Conservation (phyloP, 2,888 invertebrate species). For the Ophion costatus region DNA sequence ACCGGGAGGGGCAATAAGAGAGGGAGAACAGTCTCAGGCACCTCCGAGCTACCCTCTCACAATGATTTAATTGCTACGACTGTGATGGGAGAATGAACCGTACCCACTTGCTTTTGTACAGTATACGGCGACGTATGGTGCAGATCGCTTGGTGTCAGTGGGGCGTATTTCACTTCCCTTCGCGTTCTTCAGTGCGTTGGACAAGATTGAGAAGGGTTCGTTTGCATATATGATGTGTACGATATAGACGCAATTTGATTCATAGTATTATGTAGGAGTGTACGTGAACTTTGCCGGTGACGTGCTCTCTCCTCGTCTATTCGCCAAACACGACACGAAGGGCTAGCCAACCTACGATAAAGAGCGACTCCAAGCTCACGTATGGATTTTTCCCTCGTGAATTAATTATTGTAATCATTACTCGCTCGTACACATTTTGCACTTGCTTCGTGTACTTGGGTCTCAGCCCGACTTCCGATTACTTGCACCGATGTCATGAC, state of each 20-base stretch:
- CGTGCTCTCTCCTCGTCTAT: constrained; percentile 10
- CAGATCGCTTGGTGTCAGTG: not conserved
- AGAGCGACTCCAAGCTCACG: constrained; percentile 45
- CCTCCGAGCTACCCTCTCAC: constrained; percentile 44
- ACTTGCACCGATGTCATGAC: constrained; percentile 43
- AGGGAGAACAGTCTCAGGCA: constrained; percentile 40
- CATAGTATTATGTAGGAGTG: constrained; percentile 19
- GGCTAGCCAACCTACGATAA: constrained; percentile 8
- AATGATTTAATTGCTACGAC: constrained; percentile 64
- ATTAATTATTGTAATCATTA: constrained; percentile 69
- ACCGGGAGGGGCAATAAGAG: constrained; percentile 1
- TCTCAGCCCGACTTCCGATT: constrained; percentile 25
- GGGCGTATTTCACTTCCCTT: constrained; percentile 17
- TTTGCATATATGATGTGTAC: not conserved
- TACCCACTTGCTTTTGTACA: constrained; percentile 23
- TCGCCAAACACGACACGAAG: constrained; percentile 22
- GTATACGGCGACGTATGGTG: not conserved
- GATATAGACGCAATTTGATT: constrained; percentile 38
- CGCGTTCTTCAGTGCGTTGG: not conserved
- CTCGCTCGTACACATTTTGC: not conserved
- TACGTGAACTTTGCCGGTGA: not conserved
- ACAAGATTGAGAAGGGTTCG: not conserved
- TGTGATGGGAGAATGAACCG: constrained; percentile 58
- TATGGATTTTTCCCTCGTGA: constrained; percentile 50
- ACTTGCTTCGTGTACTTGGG: not conserved